Evolutionary conservation across 2,797 vertebrate genomes (phyloP).

Genomic region (Artibeus jamaicensis): DNA sequence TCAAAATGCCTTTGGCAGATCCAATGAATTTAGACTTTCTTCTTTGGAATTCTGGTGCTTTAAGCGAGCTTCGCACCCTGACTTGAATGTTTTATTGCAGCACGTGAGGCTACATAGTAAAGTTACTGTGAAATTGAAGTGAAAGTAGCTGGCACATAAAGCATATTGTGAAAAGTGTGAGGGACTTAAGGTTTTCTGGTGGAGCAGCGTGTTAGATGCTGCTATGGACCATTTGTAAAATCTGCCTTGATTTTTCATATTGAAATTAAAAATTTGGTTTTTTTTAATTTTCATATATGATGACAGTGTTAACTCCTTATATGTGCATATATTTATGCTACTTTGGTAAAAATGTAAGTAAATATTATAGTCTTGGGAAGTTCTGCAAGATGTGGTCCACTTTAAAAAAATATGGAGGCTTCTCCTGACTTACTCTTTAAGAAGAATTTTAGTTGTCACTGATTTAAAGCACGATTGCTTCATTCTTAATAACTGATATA

Average conservation of each 20-base stretch:
- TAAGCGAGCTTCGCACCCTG: neutral
- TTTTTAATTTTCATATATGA: neutral
- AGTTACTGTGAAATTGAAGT: slow-evolving; percentile 40
- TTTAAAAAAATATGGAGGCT: slow-evolving; percentile 35
- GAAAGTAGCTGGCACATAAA: neutral
- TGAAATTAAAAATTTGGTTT: neutral
- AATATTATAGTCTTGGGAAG: neutral
- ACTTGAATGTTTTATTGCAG: neutral
- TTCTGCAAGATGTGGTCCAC: slow-evolving; percentile 5
- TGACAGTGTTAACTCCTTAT: neutral
- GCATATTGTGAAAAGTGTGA: neutral
- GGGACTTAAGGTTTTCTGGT: neutral
- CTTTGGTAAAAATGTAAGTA: slow-evolving; percentile 11
- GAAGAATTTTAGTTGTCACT: slow-evolving; percentile 32
- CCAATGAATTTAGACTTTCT: neutral
- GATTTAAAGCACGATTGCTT: neutral
- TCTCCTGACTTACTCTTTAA: slow-evolving; percentile 14
- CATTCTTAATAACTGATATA: slow-evolving; percentile 43
- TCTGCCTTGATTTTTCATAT: neutral
- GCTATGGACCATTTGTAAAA: neutral
- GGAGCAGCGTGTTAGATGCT: neutral
- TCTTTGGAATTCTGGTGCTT: neutral
- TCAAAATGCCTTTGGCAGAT: neutral
- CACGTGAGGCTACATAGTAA: neutral
- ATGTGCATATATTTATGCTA: neutral